These are phyloP conservation scores for Smittia sp. DNA, from an alignment of 2,888 invertebrate genomes.

Conservation along the genomic window DNA sequence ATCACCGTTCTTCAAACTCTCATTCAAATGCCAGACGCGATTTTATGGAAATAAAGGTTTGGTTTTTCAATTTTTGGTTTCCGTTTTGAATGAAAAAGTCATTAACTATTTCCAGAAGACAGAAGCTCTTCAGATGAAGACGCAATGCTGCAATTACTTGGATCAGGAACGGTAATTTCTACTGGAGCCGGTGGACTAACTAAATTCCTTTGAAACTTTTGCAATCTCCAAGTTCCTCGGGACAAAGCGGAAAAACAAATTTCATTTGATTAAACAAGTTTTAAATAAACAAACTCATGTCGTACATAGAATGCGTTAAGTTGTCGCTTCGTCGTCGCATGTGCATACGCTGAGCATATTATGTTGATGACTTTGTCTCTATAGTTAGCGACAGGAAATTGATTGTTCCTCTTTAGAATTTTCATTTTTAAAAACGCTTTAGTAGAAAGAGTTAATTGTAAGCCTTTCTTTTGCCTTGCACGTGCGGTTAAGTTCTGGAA, in stretches of 20 bases:
- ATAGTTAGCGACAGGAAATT: constrained; percentile 35
- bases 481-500: constrained; percentile 21
- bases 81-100: no score
- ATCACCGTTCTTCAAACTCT: background rate
- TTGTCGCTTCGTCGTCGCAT: background rate
- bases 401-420: constrained; percentile 37
- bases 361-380: constrained; percentile 11
- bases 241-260: background rate
- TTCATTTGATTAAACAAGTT: background rate
- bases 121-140: no score
- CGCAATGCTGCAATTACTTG: no score
- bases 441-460: constrained; percentile 23
- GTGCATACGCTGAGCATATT: background rate
- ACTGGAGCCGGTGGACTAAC: no score
- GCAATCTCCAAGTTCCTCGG: background rate
- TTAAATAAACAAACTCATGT: background rate
- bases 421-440: constrained; percentile 11
- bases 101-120: no score
- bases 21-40: constrained; percentile 12
- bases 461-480: constrained; percentile 28
- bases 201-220: no score
- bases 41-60: background rate
- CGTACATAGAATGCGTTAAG: background rate
- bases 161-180: no score
- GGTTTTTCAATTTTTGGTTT: no score